Conservation (phyloP, 2,888 invertebrate genomes). For the Drosophila seclusa region DNA sequence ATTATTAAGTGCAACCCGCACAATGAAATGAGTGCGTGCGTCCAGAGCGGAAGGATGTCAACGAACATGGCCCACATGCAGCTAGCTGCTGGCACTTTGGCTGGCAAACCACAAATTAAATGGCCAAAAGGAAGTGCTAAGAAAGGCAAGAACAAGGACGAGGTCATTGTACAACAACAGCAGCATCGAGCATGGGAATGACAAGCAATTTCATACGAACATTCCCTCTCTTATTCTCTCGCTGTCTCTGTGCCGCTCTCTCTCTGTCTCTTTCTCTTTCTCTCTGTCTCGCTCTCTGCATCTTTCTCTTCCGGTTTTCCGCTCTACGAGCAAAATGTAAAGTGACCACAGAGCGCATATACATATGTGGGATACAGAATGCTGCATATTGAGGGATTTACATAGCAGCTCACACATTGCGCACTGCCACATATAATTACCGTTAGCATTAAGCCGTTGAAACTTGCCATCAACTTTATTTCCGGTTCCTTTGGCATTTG, state of each 20-base stretch:
- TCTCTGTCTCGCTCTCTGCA: no score
- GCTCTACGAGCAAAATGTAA: background rate
- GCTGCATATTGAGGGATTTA: constrained; percentile 16
- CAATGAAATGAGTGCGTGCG: constrained; percentile 44
- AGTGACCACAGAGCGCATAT: constrained; percentile 7
- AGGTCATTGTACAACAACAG: constrained; percentile 24
- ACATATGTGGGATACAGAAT: background rate
- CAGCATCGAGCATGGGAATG: constrained; percentile 5
- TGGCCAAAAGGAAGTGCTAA: constrained; percentile 64
- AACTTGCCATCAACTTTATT: constrained; percentile 25
- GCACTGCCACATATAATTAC: constrained; percentile 44
- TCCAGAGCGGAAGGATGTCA: constrained; percentile 54
- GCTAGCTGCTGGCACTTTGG: constrained; percentile 27
- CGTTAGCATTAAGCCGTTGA: constrained; percentile 44
- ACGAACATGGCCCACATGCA: constrained; percentile 47
- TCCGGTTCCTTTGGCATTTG: constrained; percentile 21
- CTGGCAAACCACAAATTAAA: constrained; percentile 62
- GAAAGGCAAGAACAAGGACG: constrained; percentile 52
- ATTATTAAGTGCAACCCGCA: constrained; percentile 12
- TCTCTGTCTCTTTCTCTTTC: background rate
- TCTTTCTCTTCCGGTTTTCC: no score
- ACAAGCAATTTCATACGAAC: constrained; percentile 33
- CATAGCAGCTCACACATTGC: constrained; percentile 1
- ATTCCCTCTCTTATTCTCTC: constrained; percentile 1
- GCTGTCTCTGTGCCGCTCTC: no score